Conservation (phyloP, 2,113 vertebrate species). For the Oplegnathus fasciatus region DNA sequence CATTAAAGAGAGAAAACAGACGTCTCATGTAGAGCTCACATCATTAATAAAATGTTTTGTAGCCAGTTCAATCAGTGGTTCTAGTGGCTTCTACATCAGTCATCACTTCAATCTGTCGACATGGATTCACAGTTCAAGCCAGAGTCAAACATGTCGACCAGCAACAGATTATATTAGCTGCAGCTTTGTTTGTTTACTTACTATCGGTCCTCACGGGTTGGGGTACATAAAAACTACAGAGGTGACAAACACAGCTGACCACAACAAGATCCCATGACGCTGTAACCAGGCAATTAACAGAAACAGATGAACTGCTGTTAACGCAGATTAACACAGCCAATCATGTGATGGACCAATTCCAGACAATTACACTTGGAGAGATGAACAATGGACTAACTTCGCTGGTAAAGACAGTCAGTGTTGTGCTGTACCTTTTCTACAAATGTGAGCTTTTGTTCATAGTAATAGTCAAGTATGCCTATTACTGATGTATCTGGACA, state of each 20-base stretch:
- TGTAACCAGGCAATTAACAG: neutral
- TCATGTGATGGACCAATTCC: neutral
- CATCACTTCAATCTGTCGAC: conserved; percentile 4
- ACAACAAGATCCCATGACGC: neutral
- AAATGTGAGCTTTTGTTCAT: too few relatives aligned
- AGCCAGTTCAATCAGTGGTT: neutral
- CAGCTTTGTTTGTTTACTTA: neutral
- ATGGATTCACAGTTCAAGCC: neutral
- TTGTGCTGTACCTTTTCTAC: too few relatives aligned
- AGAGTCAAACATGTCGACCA: neutral
- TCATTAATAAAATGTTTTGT: neutral
- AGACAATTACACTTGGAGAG: too few relatives aligned
- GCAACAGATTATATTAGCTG: neutral
- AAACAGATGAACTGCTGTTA: neutral
- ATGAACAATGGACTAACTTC: too few relatives aligned
- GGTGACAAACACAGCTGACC: neutral
- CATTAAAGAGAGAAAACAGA: neutral
- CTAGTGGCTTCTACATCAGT: neutral
- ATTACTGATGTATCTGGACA: too few relatives aligned
- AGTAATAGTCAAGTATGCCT: too few relatives aligned
- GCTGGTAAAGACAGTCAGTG: too few relatives aligned
- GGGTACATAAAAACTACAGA: neutral
- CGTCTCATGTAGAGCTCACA: neutral
- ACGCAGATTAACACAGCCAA: too few relatives aligned
- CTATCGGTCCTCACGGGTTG: too few relatives aligned